Percentiles rank a stretch among this genome's conserved stretches.
Evolutionary conservation across 23 tunicate genomes (phyloP).

Genomic region (Halocynthia roretzi): DNA sequence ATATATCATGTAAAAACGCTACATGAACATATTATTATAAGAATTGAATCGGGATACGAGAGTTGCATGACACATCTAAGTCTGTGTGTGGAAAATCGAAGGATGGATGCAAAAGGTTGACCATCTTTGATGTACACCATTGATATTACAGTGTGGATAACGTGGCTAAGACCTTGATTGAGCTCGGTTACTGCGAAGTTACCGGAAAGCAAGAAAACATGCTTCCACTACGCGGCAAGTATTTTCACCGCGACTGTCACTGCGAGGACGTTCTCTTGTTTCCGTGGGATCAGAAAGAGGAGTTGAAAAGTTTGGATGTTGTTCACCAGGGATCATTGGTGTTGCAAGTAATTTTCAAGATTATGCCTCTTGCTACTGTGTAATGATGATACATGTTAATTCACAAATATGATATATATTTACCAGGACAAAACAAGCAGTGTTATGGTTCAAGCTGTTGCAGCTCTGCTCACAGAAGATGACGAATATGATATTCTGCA

Average conservation of each 20-base stretch:
- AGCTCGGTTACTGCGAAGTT: conserved; percentile 26
- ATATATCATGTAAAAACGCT: too few relatives aligned
- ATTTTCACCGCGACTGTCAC: conserved; percentile 48
- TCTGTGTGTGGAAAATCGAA: background rate
- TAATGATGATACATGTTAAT: background rate
- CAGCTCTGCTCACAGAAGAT: conserved; percentile 57
- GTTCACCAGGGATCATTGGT: conserved; percentile 34
- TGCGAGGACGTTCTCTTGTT: conserved; percentile 79
- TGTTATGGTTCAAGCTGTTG: conserved; percentile 57
- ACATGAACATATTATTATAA: too few relatives aligned
- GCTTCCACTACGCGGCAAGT: conserved; percentile 73
- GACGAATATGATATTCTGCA: conserved; percentile 83
- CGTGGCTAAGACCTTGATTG: conserved; percentile 31
- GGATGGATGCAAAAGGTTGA: background rate
- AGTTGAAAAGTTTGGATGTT: conserved; percentile 44
- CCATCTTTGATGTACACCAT: background rate
- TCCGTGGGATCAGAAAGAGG: conserved; percentile 88
- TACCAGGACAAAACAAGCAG: conserved; percentile 94
- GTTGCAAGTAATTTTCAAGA: conserved; percentile 41
- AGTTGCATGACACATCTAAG: too few relatives aligned
- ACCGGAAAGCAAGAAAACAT: conserved; percentile 26
- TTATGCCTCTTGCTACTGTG: too few relatives aligned
- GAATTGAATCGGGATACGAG: too few relatives aligned
- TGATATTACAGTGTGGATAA: conserved; percentile 32
- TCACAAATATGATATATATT: background rate